Base-by-base conservation (phyloP, 2,888 invertebrate genomes). In the Drosophila prostipennis region DNA sequence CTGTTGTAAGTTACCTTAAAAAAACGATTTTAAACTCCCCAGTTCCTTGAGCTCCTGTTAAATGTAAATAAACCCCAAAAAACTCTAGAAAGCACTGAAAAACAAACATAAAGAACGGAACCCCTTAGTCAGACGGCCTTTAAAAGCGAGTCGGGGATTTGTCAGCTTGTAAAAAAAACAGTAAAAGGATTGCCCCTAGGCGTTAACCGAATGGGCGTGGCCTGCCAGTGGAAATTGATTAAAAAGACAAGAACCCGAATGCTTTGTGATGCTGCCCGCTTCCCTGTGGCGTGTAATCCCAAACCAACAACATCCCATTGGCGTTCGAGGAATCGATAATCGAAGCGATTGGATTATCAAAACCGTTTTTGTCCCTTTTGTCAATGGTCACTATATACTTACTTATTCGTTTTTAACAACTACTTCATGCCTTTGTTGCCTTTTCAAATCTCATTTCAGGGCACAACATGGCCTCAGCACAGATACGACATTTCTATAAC, bases 401-500 rank as follows among this genome's bases (percentile, higher is more conserved):
- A 23, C 51, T 53, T 54, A 68, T 75, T 67, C 80, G 51, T 61
- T 78, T 75, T 72, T 67, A 70, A 76, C 68, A 55, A 45, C 51
- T 46, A 49, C 42, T 45, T 76, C 36, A 57, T 80, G 60, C 51
- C 54, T 61, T 61, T 43, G 34, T 65, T 64, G 39, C 6, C 54
- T 32, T 40, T 49, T 14, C n/a, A 42, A 51, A 40, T 72, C 69
- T 26, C 64, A 49, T 90, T 89, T 51, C 57, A 92, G 92, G 92
- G 92, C 91, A 91, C 91, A 92, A 92, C 91, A 92, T 92, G 92
- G 92, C 92, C 91, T 91, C 91, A 91, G 90, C 91, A 92, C 90
- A 91, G 90, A 89, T 91, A 89, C 90, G 87, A 83, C 91, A 91
- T 90, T 89, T 90, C 90, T 89, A 91, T 90, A 87, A 87, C 80